phyloP scores from a whole-genome alignment of 2,888 invertebrate genomes.

The Metopia argyrocephala region DNA sequence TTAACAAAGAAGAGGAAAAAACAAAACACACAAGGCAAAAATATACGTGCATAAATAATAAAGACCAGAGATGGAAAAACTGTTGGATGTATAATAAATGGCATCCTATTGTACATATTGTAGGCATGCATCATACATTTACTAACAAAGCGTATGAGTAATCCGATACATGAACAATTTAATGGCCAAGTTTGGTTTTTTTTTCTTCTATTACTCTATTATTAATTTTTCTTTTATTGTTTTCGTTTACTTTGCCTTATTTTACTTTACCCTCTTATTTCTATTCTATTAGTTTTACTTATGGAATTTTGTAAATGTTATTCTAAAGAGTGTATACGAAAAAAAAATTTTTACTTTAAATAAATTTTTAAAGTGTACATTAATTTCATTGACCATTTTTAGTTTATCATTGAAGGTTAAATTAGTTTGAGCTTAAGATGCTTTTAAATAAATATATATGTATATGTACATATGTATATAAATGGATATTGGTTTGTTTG shows the following conservation, averaged over 20 bases:
- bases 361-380: too few species aligned
- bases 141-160: conserved; percentile 6
- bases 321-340: conserved; percentile 4
- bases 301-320: conserved; percentile 4
- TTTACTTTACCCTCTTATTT: conserved; percentile 11
- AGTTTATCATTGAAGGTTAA: too few species aligned
- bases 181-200: conserved; percentile 50
- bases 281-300: conserved; percentile 14
- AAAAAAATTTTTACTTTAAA: neutral
- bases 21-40: conserved; percentile 4
- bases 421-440: too few species aligned
- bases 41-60: conserved; percentile 14
- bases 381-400: too few species aligned
- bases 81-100: conserved; percentile 6
- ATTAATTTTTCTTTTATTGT: conserved; percentile 12
- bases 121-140: neutral
- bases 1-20: conserved; percentile 15
- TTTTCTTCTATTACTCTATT: conserved; percentile 2
- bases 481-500: too few species aligned
- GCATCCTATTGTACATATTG: conserved; percentile 36
- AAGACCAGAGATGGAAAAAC: neutral
- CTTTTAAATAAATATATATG: too few species aligned
- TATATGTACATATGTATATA: too few species aligned
- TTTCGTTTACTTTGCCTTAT: conserved; percentile 9
- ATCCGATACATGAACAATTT: conserved; percentile 52